Percentiles rank a stretch among this genome's conserved stretches.
Conservation (phyloP, 2,888 invertebrate genomes). For the Dynastes grantii region DNA sequence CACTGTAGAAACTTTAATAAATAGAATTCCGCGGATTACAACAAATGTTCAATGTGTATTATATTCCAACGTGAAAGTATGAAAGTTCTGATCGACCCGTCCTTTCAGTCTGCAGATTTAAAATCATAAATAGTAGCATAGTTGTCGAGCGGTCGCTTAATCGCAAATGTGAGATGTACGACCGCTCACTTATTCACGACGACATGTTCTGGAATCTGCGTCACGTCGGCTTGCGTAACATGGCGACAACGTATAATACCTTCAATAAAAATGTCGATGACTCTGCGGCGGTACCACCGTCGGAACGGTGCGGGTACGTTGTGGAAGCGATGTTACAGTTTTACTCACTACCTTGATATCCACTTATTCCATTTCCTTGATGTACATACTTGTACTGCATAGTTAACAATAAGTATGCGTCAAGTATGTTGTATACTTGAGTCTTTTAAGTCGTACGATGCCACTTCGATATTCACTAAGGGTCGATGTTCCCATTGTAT, state of each 20-base stretch:
- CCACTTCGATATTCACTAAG: too few relatives aligned
- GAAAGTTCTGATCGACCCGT: not conserved
- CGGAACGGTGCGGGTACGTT: not conserved
- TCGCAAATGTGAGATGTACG: not conserved
- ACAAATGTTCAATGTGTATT: not conserved
- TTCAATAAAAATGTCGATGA: constrained; percentile 35
- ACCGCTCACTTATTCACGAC: constrained; percentile 18
- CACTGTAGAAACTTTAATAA: too few relatives aligned
- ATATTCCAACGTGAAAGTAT: constrained; percentile 5
- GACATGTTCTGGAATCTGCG: constrained; percentile 10
- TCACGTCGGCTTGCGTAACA: constrained; percentile 22
- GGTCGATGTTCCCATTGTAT: too few relatives aligned
- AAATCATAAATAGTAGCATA: not conserved
- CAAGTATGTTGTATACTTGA: too few relatives aligned
- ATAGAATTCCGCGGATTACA: not conserved
- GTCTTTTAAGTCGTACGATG: too few relatives aligned
- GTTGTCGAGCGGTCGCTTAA: not conserved
- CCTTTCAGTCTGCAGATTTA: not conserved
- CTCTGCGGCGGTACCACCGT: not conserved
- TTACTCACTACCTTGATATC: too few relatives aligned
- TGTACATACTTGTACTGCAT: too few relatives aligned
- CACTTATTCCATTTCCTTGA: too few relatives aligned
- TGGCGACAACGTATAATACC: constrained; percentile 19
- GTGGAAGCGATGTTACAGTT: not conserved
- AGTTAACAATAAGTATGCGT: too few relatives aligned